phyloP scores from a whole-genome alignment of 23 tunicate species.

The Ciona savignyi region DNA sequence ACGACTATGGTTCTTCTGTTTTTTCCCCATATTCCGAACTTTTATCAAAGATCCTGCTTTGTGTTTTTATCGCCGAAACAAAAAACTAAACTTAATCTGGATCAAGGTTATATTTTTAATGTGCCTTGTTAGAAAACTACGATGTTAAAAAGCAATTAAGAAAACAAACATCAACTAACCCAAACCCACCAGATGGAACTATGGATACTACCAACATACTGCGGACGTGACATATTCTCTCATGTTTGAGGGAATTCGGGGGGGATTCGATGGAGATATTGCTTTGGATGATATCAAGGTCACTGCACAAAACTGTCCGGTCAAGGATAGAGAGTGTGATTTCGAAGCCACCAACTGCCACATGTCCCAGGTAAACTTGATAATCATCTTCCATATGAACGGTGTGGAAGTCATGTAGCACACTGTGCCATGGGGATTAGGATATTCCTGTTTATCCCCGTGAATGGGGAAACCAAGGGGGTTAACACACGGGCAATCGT shows the following conservation, averaged over 20 bases:
- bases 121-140: not conserved
- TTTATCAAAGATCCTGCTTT: too few relatives aligned
- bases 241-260: conserved; percentile 56
- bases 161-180: not conserved
- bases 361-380: too few relatives aligned
- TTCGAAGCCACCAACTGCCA: conserved; percentile 80
- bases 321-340: conserved; percentile 59
- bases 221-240: conserved; percentile 38
- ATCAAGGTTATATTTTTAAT: not conserved
- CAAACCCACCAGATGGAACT: conserved; percentile 58
- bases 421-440: too few relatives aligned
- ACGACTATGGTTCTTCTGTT: too few relatives aligned
- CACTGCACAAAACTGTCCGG: conserved; percentile 50
- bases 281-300: conserved; percentile 82
- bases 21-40: too few relatives aligned
- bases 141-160: too few relatives aligned
- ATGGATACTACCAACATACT: conserved; percentile 33
- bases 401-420: too few relatives aligned
- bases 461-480: too few relatives aligned
- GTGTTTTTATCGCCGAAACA: too few relatives aligned
- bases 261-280: conserved; percentile 82
- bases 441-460: too few relatives aligned
- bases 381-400: too few relatives aligned
- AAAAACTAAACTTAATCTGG: not conserved
- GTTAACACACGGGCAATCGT: too few relatives aligned